A percentile compares a stretch with the other conserved stretches of the same genome.
Evolutionary conservation across 2,888 invertebrate genomes (phyloP).

Genomic region (Nomada ruficornis): DNA sequence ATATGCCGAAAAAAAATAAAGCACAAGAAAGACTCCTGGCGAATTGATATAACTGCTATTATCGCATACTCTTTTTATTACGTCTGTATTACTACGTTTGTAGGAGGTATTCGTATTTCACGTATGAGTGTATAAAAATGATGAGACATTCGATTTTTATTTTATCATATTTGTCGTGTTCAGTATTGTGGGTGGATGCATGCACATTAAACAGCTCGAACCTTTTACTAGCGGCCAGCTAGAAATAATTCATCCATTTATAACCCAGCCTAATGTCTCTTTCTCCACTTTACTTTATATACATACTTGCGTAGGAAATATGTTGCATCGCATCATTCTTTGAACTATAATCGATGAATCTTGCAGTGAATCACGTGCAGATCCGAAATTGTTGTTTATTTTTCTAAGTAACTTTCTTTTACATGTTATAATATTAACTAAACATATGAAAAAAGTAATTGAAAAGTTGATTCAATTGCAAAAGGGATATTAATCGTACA

Average conservation of each 20-base stretch:
- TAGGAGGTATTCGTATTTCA: too few species aligned
- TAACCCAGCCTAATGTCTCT: conserved; percentile 46
- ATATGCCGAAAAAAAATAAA: too few species aligned
- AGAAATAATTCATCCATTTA: conserved; percentile 64
- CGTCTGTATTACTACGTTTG: too few species aligned
- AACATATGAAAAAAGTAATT: too few species aligned
- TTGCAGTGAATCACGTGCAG: not conserved
- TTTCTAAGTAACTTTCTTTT: not conserved
- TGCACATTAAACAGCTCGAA: conserved; percentile 31
- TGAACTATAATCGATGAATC: not conserved
- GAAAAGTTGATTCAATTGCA: too few species aligned
- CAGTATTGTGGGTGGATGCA: conserved; percentile 1
- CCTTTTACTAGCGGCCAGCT: conserved; percentile 48
- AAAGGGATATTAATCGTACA: not conserved
- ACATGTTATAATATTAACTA: too few species aligned
- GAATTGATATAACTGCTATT: too few species aligned
- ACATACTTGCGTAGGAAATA: conserved; percentile 40
- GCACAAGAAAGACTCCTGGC: too few species aligned
- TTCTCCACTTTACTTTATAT: conserved; percentile 28
- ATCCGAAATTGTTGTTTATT: not conserved
- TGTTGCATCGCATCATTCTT: not conserved
- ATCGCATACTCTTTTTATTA: not conserved
- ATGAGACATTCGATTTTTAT: not conserved
- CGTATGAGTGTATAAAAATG: too few species aligned
- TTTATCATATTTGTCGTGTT: not conserved